These are phyloP conservation scores for Knipowitschia caucasica DNA, from an alignment of 2,797 vertebrate genomes.

Conservation along the genomic window DNA sequence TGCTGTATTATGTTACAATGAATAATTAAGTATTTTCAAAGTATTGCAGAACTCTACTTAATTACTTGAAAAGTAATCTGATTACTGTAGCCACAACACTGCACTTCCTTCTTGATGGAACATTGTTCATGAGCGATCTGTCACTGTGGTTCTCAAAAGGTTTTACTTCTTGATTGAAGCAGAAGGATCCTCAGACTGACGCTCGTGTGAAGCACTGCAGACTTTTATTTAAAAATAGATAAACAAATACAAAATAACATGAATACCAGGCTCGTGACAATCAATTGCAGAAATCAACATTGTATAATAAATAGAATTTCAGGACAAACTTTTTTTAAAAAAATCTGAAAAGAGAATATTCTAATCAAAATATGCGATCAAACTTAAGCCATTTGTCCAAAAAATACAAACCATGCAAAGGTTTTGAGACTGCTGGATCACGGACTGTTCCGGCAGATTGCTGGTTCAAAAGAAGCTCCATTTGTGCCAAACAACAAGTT, in stretches of 20 bases:
- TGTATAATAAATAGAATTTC: neutral
- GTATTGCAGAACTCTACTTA: too few species aligned
- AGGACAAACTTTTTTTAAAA: neutral
- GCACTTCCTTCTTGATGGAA: too few species aligned
- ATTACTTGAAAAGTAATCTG: too few species aligned
- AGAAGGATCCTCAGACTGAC: too few species aligned
- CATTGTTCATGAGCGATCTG: too few species aligned
- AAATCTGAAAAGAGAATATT: neutral
- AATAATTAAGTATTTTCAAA: too few species aligned
- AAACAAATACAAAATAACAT: neutral
- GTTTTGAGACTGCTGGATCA: neutral
- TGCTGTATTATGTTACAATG: too few species aligned
- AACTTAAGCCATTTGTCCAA: neutral
- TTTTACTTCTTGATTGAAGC: too few species aligned
- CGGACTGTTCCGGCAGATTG: neutral
- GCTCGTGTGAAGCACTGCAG: neutral
- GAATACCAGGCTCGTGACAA: neutral
- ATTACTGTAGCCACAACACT: too few species aligned
- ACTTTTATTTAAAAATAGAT: conserved; percentile 1
- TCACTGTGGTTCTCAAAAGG: too few species aligned
- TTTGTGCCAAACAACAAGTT: neutral
- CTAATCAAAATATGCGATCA: neutral
- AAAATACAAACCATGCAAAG: neutral
- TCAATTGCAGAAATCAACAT: neutral
- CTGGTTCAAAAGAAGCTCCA: neutral